These are phyloP conservation scores for Orussus abietinus DNA, from an alignment of 1,140 invertebrate species.

Conservation along the genomic window DNA sequence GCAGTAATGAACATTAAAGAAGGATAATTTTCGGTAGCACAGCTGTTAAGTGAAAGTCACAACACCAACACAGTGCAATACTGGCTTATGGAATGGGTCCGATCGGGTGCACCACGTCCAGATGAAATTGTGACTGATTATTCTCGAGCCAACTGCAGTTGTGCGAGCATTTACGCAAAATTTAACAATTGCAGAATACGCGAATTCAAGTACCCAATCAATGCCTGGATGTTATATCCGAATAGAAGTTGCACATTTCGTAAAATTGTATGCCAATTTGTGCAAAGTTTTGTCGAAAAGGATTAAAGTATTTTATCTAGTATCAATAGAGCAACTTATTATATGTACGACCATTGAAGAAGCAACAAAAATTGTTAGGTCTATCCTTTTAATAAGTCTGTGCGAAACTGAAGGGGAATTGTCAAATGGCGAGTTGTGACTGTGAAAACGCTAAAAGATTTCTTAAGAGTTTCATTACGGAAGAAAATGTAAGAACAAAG, in stretches of 20 bases:
- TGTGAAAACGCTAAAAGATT: neutral
- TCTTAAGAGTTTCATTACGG: neutral
- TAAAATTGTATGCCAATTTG: neutral
- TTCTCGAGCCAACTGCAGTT: neutral
- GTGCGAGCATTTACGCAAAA: neutral
- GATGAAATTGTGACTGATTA: neutral
- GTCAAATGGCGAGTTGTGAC: neutral
- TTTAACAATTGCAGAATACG: neutral
- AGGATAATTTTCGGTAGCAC: neutral
- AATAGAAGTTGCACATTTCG: constrained; percentile 11
- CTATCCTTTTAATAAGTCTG: neutral
- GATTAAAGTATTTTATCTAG: constrained; percentile 10
- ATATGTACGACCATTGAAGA: neutral
- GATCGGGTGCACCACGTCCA: neutral
- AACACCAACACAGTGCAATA: no score
- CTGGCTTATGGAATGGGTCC: constrained; percentile 7
- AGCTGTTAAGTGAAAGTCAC: constrained; percentile 1
- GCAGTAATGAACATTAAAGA: neutral
- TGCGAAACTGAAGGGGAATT: neutral
- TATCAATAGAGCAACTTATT: constrained; percentile 4
- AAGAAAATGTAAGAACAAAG: neutral
- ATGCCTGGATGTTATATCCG: neutral
- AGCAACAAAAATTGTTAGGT: constrained; percentile 1
- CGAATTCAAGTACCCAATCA: neutral
- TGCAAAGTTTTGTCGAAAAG: neutral